Evolutionary conservation across 37 sponge, comb jelly and placozoan genomes (phyloP).

Genomic region (Diacarnus erythraeanus): DNA sequence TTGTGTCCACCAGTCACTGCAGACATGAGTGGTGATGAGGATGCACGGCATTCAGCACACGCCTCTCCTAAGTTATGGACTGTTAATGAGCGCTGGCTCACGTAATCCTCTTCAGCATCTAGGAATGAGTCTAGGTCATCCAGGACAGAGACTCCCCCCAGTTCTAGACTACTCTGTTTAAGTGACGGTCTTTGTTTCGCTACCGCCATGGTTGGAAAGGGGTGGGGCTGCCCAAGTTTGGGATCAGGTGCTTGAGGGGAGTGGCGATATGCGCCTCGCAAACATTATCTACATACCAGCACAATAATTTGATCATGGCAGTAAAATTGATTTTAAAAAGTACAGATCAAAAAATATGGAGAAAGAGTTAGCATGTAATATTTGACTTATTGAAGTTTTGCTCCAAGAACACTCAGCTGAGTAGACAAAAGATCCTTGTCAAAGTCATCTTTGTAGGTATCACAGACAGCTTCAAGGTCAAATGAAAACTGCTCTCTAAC

Average conservation of each 20-base stretch:
- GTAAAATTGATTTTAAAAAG: no score
- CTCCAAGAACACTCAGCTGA: no score
- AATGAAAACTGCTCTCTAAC: no score
- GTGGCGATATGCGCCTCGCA: not conserved
- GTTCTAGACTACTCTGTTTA: not conserved
- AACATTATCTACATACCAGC: no score
- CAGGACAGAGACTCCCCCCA: slow-evolving; percentile 14
- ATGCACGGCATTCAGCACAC: slow-evolving; percentile 38
- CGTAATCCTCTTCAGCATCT: slow-evolving; percentile 23
- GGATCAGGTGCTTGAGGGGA: not conserved
- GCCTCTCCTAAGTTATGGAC: slow-evolving; percentile 11
- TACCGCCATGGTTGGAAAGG: not conserved
- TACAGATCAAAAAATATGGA: no score
- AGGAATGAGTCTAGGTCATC: slow-evolving; percentile 50
- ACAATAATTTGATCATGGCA: no score
- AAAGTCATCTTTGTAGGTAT: no score
- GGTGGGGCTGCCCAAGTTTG: slow-evolving; percentile 7
- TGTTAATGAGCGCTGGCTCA: not conserved
- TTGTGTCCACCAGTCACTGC: slow-evolving; percentile 47
- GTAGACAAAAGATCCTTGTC: no score
- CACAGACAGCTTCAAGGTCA: no score
- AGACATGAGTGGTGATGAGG: slow-evolving; percentile 28
- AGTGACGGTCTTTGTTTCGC: slow-evolving; percentile 10
- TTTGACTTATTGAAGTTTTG: no score
- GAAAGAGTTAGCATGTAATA: no score